These are phyloP conservation scores for Psophia crepitans DNA, from an alignment of 2,113 vertebrate species.

Conservation along the genomic window DNA sequence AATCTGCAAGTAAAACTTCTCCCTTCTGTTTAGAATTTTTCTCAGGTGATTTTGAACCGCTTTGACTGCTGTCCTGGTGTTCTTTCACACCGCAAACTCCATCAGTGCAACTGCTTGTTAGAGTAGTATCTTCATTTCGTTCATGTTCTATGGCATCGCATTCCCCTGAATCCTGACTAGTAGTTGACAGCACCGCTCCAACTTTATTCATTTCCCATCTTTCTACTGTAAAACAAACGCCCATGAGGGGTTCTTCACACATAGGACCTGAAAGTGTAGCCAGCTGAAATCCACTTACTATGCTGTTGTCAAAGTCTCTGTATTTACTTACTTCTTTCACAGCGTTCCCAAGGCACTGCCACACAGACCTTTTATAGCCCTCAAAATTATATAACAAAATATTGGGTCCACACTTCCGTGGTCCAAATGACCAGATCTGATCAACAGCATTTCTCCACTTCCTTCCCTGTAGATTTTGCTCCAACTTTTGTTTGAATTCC, in stretches of 20 bases:
- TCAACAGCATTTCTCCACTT: conserved; percentile 90
- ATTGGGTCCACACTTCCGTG: conserved; percentile 93
- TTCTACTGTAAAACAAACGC: conserved; percentile 91
- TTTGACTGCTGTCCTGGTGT: background rate
- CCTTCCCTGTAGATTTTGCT: conserved; percentile 82
- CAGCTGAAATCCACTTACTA: conserved; percentile 93
- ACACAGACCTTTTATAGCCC: conserved; percentile 82
- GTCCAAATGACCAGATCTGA: conserved; percentile 93
- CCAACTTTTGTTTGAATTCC: conserved; percentile 82
- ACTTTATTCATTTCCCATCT: conserved; percentile 82
- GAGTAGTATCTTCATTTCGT: background rate
- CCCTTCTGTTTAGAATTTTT: conserved; percentile 27
- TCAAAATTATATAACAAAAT: conserved; percentile 85
- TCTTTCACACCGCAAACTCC: background rate
- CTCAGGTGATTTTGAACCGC: background rate
- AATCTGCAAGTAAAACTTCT: conserved; percentile 71
- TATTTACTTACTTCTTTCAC: conserved; percentile 50
- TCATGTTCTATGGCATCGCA: background rate
- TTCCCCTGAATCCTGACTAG: conserved; percentile 36
- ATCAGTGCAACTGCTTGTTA: background rate
- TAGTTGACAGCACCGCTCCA: conserved; percentile 7
- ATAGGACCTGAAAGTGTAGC: conserved; percentile 91
- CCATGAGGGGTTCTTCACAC: conserved; percentile 98
- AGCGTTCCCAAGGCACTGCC: conserved; percentile 79
- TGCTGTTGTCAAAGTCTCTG: conserved; percentile 89